A percentile compares a stretch with the other conserved stretches of the same genome.
These are phyloP conservation scores for Electrophaes corylata DNA, from an alignment of 2,888 invertebrate species.

Conservation along the genomic window DNA sequence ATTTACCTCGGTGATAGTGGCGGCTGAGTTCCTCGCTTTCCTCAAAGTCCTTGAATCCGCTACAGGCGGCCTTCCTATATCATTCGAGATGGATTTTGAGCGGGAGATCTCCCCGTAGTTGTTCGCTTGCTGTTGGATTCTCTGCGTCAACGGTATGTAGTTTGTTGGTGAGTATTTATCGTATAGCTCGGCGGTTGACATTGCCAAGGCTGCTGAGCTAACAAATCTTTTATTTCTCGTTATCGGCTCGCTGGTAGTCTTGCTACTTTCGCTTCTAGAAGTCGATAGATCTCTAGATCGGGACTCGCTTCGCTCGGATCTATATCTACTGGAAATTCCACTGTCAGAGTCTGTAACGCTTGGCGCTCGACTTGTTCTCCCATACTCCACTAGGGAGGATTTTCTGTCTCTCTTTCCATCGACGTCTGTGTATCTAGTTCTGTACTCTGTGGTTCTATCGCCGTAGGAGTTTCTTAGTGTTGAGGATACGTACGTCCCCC, in stretches of 20 bases:
- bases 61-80: slow-evolving; percentile 81
- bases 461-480: slow-evolving; percentile 63
- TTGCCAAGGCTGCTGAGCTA: slow-evolving; percentile 80
- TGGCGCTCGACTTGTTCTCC: slow-evolving; percentile 67
- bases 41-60: slow-evolving; percentile 62
- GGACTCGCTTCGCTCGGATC: slow-evolving; percentile 78
- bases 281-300: slow-evolving; percentile 81
- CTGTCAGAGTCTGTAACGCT: slow-evolving; percentile 79
- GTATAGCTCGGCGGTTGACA: slow-evolving; percentile 87
- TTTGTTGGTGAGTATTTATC: slow-evolving; percentile 90
- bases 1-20: slow-evolving; percentile 72
- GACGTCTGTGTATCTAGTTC: slow-evolving; percentile 67
- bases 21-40: slow-evolving; percentile 68
- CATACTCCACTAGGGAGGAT: slow-evolving; percentile 68
- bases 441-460: slow-evolving; percentile 69
- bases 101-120: slow-evolving; percentile 71
- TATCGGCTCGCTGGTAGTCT: slow-evolving; percentile 68
- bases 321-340: slow-evolving; percentile 66
- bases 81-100: slow-evolving; percentile 85
- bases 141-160: slow-evolving; percentile 86
- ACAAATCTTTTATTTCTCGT: slow-evolving; percentile 68
- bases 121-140: slow-evolving; percentile 63
- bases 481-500: slow-evolving; percentile 72
- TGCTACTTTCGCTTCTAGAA: slow-evolving; percentile 81
- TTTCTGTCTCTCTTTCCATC: slow-evolving; percentile 76